These are phyloP conservation scores for Epizoanthus fatuus DNA, from an alignment of 92 coral and sea anemone species.

Conservation along the genomic window DNA sequence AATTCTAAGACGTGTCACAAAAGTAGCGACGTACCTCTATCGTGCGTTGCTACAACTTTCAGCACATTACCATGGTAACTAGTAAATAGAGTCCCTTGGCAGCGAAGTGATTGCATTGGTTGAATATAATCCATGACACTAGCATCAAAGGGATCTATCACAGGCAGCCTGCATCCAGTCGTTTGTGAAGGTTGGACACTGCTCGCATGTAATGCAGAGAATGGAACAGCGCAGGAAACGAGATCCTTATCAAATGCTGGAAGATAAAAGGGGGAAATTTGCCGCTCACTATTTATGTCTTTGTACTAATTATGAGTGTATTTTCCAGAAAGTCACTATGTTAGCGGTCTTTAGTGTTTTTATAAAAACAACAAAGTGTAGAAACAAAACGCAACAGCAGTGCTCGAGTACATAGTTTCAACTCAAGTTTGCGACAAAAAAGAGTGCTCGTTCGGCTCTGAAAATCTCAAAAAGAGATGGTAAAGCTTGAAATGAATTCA, in stretches of 20 bases:
- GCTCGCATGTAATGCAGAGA: not conserved
- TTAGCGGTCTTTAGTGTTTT: too few species aligned
- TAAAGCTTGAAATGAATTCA: too few species aligned
- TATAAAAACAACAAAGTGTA: too few species aligned
- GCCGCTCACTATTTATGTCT: too few species aligned
- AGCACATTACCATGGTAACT: constrained; percentile 57
- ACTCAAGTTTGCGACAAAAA: too few species aligned
- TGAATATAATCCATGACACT: constrained; percentile 40
- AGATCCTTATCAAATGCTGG: not conserved
- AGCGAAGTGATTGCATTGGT: constrained; percentile 47
- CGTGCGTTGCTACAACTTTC: constrained; percentile 57
- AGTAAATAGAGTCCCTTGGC: constrained; percentile 68
- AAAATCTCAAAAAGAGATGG: too few species aligned
- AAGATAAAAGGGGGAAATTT: not conserved
- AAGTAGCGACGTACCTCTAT: constrained; percentile 49
- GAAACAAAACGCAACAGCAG: too few species aligned
- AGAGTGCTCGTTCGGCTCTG: too few species aligned
- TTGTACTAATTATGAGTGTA: too few species aligned
- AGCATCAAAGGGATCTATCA: constrained; percentile 72
- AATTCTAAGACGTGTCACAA: not conserved
- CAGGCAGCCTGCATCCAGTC: constrained; percentile 69
- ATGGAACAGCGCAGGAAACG: not conserved
- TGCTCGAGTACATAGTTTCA: too few species aligned
- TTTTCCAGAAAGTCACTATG: too few species aligned
- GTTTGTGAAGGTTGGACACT: not conserved